A percentile compares a stretch with the other conserved stretches of the same genome.
Evolutionary conservation across 2,113 vertebrate genomes (phyloP).

Genomic region (Chamaea fasciata): DNA sequence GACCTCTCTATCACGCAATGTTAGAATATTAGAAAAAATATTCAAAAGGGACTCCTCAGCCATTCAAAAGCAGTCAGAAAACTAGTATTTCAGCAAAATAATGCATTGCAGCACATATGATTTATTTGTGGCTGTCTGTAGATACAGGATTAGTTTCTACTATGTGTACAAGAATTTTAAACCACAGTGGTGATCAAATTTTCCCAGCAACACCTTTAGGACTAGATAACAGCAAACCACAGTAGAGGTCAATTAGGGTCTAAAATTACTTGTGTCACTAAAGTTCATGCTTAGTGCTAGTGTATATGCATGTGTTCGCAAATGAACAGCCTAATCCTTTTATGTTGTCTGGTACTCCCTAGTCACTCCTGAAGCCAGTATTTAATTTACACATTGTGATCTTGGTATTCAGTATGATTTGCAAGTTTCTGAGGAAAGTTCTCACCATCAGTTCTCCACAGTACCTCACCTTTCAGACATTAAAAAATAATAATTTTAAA

Average conservation of each 20-base stretch:
- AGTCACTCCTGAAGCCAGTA: neutral
- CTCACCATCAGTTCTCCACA: neutral
- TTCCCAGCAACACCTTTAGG: neutral
- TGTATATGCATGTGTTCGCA: neutral
- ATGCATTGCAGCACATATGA: neutral
- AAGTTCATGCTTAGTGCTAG: neutral
- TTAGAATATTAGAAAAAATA: neutral
- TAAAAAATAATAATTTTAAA: conserved; percentile 34
- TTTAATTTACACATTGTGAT: neutral
- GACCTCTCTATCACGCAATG: neutral
- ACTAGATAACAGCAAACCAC: neutral
- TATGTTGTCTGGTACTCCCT: neutral
- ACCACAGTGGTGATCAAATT: neutral
- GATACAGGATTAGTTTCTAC: neutral
- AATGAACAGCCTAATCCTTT: neutral
- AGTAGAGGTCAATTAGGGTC: neutral
- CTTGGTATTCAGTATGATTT: neutral
- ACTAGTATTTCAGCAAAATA: neutral
- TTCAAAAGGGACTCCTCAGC: neutral
- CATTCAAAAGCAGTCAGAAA: neutral
- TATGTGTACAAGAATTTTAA: neutral
- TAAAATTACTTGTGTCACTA: neutral
- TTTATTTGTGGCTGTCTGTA: neutral
- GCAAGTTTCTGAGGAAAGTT: neutral
- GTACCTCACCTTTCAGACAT: conserved; percentile 19